phyloP scores from a whole-genome alignment of 2,888 invertebrate genomes.

The Acrobasis suavella region DNA sequence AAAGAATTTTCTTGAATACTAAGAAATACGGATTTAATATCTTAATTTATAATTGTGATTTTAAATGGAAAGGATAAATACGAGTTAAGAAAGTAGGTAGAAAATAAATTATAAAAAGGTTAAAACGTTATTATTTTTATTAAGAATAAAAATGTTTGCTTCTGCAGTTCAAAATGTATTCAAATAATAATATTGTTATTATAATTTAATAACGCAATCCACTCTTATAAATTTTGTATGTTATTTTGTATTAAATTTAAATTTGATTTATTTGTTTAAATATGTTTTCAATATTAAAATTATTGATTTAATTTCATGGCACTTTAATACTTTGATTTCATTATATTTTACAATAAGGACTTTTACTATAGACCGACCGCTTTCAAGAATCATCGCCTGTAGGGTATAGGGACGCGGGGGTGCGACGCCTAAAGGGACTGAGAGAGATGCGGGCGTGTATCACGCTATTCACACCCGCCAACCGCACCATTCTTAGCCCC shows the following conservation, averaged over 20 bases:
- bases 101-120: conserved; percentile 55
- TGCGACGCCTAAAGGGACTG: too few species aligned
- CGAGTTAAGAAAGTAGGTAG: conserved; percentile 65
- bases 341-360: too few species aligned
- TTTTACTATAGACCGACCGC: too few species aligned
- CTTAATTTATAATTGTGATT: conserved; percentile 44
- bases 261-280: too few species aligned
- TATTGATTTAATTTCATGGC: too few species aligned
- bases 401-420: too few species aligned
- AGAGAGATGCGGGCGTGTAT: too few species aligned
- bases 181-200: background rate
- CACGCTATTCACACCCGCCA: too few species aligned
- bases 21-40: background rate
- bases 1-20: background rate
- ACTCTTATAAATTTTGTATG: background rate
- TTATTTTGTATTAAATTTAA: background rate
- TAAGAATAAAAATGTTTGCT: conserved; percentile 7
- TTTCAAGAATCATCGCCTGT: too few species aligned
- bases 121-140: conserved; percentile 32
- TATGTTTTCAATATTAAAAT: too few species aligned
- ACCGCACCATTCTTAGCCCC: too few species aligned
- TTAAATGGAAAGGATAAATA: conserved; percentile 43
- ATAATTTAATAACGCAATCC: background rate
- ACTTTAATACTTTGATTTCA: too few species aligned
- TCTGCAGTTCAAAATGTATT: conserved; percentile 12